Percentiles rank a stretch among this genome's conserved stretches.
phyloP scores from a whole-genome alignment of 2,888 invertebrate genomes.

The Heliconius ismenius region DNA sequence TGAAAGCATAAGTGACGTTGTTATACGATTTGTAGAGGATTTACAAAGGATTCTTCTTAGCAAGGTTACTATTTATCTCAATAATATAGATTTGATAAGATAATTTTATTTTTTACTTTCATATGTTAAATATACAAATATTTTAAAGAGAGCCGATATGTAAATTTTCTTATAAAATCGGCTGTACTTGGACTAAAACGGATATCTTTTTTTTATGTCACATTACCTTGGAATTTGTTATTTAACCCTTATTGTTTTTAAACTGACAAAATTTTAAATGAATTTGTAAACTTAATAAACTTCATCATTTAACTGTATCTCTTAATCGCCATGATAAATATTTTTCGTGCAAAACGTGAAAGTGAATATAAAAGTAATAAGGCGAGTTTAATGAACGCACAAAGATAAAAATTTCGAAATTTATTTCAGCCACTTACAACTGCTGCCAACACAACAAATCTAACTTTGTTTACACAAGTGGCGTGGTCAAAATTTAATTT shows the following conservation, averaged over 20 bases:
- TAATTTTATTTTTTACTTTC: slow-evolving; percentile 14
- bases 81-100: slow-evolving; percentile 20
- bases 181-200: background rate
- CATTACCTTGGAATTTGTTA: too few relatives aligned
- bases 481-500: slow-evolving; percentile 17
- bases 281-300: background rate
- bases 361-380: slow-evolving; percentile 21
- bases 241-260: background rate
- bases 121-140: background rate
- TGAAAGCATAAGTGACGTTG: slow-evolving; percentile 57
- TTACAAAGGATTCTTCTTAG: slow-evolving; percentile 62
- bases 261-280: background rate
- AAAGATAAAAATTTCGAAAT: slow-evolving; percentile 31
- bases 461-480: slow-evolving; percentile 33
- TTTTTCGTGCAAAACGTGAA: slow-evolving; percentile 21
- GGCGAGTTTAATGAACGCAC: slow-evolving; percentile 20
- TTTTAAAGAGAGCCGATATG: background rate
- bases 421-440: slow-evolving; percentile 27
- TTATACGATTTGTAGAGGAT: slow-evolving; percentile 58
- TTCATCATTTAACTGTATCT: slow-evolving; percentile 10
- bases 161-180: background rate
- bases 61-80: slow-evolving; percentile 52
- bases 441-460: slow-evolving; percentile 21
- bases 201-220: background rate
- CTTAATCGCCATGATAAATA: slow-evolving; percentile 9